Conservation (phyloP, 2,797 vertebrate species). For the Neosalanx taihuensis region DNA sequence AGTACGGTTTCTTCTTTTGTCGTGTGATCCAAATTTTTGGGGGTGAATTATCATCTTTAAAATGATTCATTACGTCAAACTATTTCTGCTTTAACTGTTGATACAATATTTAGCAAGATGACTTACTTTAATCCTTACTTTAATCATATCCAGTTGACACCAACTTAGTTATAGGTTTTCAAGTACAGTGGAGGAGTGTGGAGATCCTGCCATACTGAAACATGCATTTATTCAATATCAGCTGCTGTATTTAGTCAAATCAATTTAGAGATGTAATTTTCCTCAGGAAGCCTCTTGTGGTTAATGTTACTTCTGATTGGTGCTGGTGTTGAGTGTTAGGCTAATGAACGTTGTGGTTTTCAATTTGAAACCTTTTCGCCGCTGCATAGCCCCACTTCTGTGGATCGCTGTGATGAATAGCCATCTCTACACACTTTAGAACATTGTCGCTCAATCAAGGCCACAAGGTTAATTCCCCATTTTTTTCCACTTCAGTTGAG, state of each 20-base stretch:
- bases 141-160: not conserved
- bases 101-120: not conserved
- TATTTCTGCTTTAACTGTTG: not conserved
- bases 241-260: slow-evolving; percentile 53
- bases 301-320: slow-evolving; percentile 75
- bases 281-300: slow-evolving; percentile 55
- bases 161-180: not conserved
- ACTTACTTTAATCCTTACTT: not conserved
- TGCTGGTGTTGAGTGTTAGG: slow-evolving; percentile 66
- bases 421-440: slow-evolving; percentile 73
- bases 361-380: slow-evolving; percentile 75
- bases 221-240: slow-evolving; percentile 46
- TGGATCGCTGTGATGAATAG: slow-evolving; percentile 73
- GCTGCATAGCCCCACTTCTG: slow-evolving; percentile 65
- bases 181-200: slow-evolving; percentile 13
- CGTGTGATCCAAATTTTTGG: slow-evolving; percentile 1
- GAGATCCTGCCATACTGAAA: slow-evolving; percentile 5
- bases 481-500: slow-evolving; percentile 65
- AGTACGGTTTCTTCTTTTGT: slow-evolving; percentile 33
- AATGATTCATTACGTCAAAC: not conserved
- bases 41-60: not conserved
- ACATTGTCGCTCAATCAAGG: slow-evolving; percentile 71
- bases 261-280: slow-evolving; percentile 52
- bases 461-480: slow-evolving; percentile 73
- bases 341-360: slow-evolving; percentile 76